phyloP scores from a whole-genome alignment of 2,113 vertebrate genomes.

The Alethe diademata region DNA sequence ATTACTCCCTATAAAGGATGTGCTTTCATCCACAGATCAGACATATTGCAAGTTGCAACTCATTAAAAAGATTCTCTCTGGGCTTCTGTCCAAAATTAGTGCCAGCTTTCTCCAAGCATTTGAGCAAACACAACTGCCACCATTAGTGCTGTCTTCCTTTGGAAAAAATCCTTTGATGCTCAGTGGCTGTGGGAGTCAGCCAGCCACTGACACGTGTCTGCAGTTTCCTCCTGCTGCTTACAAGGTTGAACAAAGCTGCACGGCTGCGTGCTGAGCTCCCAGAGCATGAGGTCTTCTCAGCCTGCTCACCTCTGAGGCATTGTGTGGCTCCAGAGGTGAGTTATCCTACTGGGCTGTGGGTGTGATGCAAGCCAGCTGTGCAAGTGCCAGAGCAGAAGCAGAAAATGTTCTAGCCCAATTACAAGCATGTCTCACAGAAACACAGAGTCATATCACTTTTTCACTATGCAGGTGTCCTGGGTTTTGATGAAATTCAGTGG shows the following conservation, averaged over 20 bases:
- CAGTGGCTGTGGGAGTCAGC: neutral
- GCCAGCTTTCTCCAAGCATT: neutral
- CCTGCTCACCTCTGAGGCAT: neutral
- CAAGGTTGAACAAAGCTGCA: neutral
- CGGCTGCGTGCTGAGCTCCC: fast-evolving
- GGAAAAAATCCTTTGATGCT: neutral
- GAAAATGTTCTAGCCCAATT: neutral
- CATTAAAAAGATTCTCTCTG: conserved; percentile 25
- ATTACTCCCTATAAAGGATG: neutral
- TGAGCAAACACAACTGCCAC: conserved; percentile 24
- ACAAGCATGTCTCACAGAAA: neutral
- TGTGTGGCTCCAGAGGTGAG: neutral
- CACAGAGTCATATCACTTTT: neutral
- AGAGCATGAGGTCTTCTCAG: neutral
- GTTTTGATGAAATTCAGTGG: neutral
- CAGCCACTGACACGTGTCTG: neutral
- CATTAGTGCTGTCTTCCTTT: neutral
- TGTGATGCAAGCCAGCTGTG: neutral
- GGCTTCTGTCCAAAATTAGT: neutral
- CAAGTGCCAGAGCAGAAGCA: neutral
- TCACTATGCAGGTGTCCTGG: neutral
- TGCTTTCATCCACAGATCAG: conserved; percentile 29
- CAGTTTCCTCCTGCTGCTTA: neutral
- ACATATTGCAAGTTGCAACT: conserved; percentile 12
- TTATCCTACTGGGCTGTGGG: neutral